phyloP scores from a whole-genome alignment of 2,113 vertebrate species.

The Lagopus leucura region DNA sequence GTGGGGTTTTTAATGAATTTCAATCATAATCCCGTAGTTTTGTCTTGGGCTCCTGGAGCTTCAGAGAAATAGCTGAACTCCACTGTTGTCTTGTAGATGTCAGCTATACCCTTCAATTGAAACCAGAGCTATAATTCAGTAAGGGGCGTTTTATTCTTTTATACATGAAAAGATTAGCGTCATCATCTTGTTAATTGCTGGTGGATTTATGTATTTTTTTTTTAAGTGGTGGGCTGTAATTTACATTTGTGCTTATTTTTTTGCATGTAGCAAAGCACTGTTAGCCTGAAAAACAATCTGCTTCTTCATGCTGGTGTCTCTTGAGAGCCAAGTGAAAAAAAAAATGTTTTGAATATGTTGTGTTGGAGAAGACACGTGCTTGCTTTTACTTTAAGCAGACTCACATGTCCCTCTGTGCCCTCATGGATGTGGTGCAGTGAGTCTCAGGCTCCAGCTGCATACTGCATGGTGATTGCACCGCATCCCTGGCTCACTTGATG shows the following conservation, averaged over 20 bases:
- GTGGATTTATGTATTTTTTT: conserved; percentile 69
- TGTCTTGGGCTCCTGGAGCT: not conserved
- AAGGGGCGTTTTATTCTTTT: conserved; percentile 72
- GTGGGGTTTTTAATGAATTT: not conserved
- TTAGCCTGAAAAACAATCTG: conserved; percentile 66
- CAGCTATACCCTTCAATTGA: conserved; percentile 66
- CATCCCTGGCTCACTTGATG: not conserved
- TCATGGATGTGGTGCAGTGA: not conserved
- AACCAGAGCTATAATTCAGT: conserved; percentile 72
- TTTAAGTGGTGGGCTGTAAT: conserved; percentile 47
- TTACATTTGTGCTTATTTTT: conserved; percentile 68
- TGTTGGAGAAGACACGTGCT: conserved; percentile 53
- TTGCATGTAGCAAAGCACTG: conserved; percentile 29
- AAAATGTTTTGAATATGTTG: conserved; percentile 40
- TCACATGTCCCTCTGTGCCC: conserved; percentile 51
- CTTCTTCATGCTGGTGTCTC: conserved; percentile 60
- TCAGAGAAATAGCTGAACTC: conserved; percentile 54
- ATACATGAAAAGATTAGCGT: conserved; percentile 73
- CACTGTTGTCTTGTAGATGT: conserved; percentile 51
- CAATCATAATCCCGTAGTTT: conserved; percentile 3
- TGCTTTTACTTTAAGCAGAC: conserved; percentile 31
- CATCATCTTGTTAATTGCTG: conserved; percentile 73
- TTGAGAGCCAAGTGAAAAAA: conserved; percentile 55
- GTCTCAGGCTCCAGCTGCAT: not conserved
- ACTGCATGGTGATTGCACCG: not conserved